Evolutionary conservation across 1,140 invertebrate species (phyloP), one percentile per base, ranked within the genome.

Genomic region (Chlorops oryzae): DNA sequence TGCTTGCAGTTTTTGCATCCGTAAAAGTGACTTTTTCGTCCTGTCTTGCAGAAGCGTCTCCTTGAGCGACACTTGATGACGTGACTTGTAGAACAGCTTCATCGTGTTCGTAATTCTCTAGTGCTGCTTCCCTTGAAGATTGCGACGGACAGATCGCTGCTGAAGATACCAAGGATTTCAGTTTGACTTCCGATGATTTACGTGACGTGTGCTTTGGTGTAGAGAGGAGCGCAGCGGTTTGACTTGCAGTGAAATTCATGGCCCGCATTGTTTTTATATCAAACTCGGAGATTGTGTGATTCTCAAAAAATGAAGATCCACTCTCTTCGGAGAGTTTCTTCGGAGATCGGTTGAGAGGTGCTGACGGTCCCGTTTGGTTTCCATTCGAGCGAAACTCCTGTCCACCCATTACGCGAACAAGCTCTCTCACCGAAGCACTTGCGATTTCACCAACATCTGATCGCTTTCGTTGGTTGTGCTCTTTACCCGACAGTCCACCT

Each of bases 351-450:
- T 83, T 28, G 80, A 82, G 56, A 32, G 77, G 70, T 61, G 78
- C 81, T 64, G 76, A 75, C n/a, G 85, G 84, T n/a, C 85, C 84
- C 34, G 83, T 83, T 3, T 82, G 80, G 70, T 88, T 90, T 20
- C 85, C 87, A 74, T 89, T 90, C 7, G 81, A 80, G 54, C 47
- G 53, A 15, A 34, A 23, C 13, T 64, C 57, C 49, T 67, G 63
- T 1, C 58, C 63, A 17, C 86, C 85, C 68, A 90, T 84, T 2
- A 82, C 86, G 62, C 87, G 85, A 3, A 90, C 86, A 34, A 90
- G 63, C 50, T 89, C 88, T 49, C 87, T 85, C 2, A 89, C 86
- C 1, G 86, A 88, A 3, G 89, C 84, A 1, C 84, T 84, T 13
- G 82, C 80, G 37, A 59, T 54, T 1, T 58, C 54, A n/a, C 38